Base-by-base conservation (phyloP, 53 echinoderm and acorn worm species). In the Echinometra lucunter region DNA sequence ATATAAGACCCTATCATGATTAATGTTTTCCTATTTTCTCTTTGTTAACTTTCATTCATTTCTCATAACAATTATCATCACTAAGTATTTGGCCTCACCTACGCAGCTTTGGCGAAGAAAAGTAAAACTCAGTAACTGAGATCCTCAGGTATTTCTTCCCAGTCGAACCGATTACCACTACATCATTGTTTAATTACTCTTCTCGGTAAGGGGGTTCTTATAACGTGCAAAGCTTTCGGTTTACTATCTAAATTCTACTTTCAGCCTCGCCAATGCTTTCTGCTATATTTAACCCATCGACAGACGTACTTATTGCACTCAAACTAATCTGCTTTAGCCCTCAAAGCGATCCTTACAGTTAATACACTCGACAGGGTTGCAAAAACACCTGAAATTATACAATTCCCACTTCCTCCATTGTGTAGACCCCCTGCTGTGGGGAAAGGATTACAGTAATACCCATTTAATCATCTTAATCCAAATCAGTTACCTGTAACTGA, bases 401-500 rank as follows among this genome's bases (percentile, higher is more conserved):
- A 35, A 30, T 2, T 7, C 78, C 78, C 32, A 5, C 21, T 25
- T 72, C 2, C 15, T 72, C 30, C 16, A 0, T 13, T 72, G 2
- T 21, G 19, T 42, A 17, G 40, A 42, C 19, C 78, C 78, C 78
- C 42, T 78, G 42, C 78, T 23, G 78, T 18, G 42, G 42, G 19
- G 23, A 42, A 23, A 78, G 42, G 40, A 78, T 78, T 78, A 21
- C 6, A 42, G 19, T 78, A 78, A 78, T 78, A 38, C 78, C 69
- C 23, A 40, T 40, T 40, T 6, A 78, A 78, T 42, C 42, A n/a
- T n/a, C n/a, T n/a, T n/a, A n/a, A n/a, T n/a, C 78, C 4, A 40
- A 23, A 40, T 42, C 78, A 78, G 40, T 42, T 78, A 78, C 6
- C 78, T 78, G 78, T 40, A 78, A 78, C 78, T 38, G 78, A 78